Evolutionary conservation across 2,797 vertebrate species (phyloP), one percentile per base, ranked within the genome.

Genomic region (Sebastiscus tertius): DNA sequence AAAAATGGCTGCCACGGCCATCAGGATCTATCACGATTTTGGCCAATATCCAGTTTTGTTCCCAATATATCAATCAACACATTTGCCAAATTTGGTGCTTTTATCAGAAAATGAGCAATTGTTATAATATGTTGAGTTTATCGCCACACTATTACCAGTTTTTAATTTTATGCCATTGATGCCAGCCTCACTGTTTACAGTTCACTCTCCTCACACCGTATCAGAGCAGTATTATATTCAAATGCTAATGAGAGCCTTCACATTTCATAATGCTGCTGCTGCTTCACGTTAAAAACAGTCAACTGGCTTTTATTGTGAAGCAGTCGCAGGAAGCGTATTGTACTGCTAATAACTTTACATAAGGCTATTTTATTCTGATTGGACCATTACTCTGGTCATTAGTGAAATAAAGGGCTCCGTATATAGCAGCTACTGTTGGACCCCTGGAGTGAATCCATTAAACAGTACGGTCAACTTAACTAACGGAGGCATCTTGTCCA

Each of bases 401-500:
- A 72, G 16, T 46, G 20, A 52, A 73, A 58, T 69, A 73, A 72
- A 80, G 64, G n/a, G 22, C 42, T 60, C n/a, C 22, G 60, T 31
- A 74, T 39, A 79, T 75, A 56, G 8, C 79, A 75, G 63, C 66
- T 67, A 46, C 55, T 68, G 12, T 26, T 34, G 42, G 54, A 78
- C 16, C 67, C 56, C 33, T 18, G 31, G 33, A 49, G 64, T 54
- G 59, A 79, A 72, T 62, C 71, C 63, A 79, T 87, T 82, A 62
- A 46, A 68, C n/a, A 62, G 39, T 42, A 6, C 1, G 22, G 61
- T 65, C 34, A 5, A 69, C 36, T 77, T 67, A 55, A 84, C 39
- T 58, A 64, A 62, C 18, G 58, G 61, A 79, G 67, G 39, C 67
- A 76, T 49, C 59, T 27, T 27, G 56, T 77, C 22, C n/a, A 22